Evolutionary conservation across 2,888 invertebrate genomes (phyloP).

Genomic region (Ischnura elegans): DNA sequence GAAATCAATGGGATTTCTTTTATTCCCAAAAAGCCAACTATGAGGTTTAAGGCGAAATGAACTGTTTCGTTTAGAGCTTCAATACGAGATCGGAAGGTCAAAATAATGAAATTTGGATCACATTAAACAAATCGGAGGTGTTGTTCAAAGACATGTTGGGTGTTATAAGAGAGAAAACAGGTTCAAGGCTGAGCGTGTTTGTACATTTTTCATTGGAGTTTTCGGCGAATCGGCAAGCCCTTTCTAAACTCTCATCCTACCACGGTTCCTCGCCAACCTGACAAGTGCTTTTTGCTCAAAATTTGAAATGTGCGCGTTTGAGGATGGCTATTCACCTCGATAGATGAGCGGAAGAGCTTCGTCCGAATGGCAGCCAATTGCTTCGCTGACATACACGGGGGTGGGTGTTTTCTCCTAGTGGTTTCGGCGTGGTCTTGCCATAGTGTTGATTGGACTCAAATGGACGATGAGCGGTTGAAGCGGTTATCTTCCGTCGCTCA

Average conservation of each 20-base stretch:
- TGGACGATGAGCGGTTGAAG: background rate
- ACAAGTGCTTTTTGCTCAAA: background rate
- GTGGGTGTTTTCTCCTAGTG: no score
- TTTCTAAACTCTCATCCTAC: background rate
- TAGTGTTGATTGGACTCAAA: background rate
- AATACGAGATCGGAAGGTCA: no score
- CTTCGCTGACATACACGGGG: background rate
- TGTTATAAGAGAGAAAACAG: background rate
- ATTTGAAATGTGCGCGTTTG: background rate
- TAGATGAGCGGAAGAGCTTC: background rate
- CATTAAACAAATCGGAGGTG: no score
- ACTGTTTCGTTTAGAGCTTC: no score
- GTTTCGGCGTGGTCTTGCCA: background rate
- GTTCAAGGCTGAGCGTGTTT: background rate
- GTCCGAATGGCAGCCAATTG: conserved; percentile 57
- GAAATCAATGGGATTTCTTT: no score
- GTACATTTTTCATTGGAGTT: background rate
- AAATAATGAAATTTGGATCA: no score
- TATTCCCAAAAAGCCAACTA: no score
- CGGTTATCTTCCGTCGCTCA: background rate
- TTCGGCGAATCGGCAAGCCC: background rate
- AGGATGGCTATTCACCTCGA: background rate
- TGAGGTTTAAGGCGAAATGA: no score
- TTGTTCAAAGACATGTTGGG: background rate
- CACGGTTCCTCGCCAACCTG: background rate